These are phyloP conservation scores for Drosophila histrio DNA, from an alignment of 2,888 invertebrate species.

Conservation along the genomic window DNA sequence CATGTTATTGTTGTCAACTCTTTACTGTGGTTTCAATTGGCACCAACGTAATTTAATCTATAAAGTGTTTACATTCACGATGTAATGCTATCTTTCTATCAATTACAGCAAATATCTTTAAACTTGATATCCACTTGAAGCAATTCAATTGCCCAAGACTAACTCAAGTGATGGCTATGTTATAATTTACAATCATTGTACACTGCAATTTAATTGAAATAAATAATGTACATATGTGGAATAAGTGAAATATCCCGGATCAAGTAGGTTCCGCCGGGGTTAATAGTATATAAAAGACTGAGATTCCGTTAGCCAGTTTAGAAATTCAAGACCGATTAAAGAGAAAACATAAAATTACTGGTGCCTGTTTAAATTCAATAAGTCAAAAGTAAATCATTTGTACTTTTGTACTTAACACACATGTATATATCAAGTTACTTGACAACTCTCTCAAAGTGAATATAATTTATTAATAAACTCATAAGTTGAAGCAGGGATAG, in stretches of 20 bases:
- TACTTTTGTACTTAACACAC: no score
- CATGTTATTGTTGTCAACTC: conserved; percentile 12
- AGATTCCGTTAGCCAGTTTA: no score
- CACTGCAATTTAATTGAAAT: conserved; percentile 42
- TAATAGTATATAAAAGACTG: no score
- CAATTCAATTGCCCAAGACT: neutral
- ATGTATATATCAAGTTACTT: conserved; percentile 22
- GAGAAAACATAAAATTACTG: no score
- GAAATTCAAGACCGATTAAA: no score
- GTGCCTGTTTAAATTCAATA: no score
- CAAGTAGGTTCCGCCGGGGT: no score
- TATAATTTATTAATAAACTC: neutral
- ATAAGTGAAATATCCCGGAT: no score
- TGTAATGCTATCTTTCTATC: neutral
- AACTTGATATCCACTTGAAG: neutral
- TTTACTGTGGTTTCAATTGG: conserved; percentile 3
- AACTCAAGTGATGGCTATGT: no score
- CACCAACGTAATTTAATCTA: neutral
- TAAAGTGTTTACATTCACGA: neutral
- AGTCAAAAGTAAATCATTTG: no score
- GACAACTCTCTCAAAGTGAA: neutral
- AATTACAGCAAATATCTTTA: conserved; percentile 23
- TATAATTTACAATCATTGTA: neutral
- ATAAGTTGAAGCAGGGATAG: neutral
- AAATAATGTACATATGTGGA: conserved; percentile 27